phyloP scores from a whole-genome alignment of 2,113 vertebrate genomes.

The Polypterus senegalus region DNA sequence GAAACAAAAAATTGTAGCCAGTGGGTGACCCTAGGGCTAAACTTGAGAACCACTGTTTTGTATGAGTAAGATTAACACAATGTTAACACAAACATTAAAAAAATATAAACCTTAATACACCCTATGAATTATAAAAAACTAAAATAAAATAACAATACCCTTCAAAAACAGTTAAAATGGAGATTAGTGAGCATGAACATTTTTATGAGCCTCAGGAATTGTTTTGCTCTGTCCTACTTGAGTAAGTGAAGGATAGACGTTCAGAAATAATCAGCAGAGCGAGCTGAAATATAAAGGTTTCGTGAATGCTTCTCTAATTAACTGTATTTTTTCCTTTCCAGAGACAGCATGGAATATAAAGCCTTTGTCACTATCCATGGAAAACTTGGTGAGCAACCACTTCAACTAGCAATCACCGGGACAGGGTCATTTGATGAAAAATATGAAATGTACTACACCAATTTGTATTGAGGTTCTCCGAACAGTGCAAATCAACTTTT shows the following conservation, averaged over 20 bases:
- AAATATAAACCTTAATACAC: no score
- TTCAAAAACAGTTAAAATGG: no score
- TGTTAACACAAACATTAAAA: no score
- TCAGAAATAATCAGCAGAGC: neutral
- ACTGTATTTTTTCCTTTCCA: constrained; percentile 30
- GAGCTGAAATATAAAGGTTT: neutral
- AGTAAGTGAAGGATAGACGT: neutral
- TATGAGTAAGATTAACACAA: no score
- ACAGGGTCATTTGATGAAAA: constrained; percentile 49
- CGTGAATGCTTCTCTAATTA: neutral
- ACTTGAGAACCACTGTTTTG: no score
- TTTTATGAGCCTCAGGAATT: neutral
- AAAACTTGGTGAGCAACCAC: constrained; percentile 51
- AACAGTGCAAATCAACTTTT: no score
- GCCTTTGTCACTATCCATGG: constrained; percentile 47
- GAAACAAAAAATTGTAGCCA: no score
- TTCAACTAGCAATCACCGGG: constrained; percentile 52
- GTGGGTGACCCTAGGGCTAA: no score
- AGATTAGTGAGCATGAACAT: neutral
- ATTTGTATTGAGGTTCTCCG: neutral
- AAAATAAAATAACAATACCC: no score
- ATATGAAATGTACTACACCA: constrained; percentile 18
- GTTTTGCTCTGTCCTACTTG: neutral
- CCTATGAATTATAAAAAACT: no score
- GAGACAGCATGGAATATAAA: constrained; percentile 45